Base-by-base conservation (phyloP, 2,797 vertebrate genomes). In the Lagocephalus sceleratus region DNA sequence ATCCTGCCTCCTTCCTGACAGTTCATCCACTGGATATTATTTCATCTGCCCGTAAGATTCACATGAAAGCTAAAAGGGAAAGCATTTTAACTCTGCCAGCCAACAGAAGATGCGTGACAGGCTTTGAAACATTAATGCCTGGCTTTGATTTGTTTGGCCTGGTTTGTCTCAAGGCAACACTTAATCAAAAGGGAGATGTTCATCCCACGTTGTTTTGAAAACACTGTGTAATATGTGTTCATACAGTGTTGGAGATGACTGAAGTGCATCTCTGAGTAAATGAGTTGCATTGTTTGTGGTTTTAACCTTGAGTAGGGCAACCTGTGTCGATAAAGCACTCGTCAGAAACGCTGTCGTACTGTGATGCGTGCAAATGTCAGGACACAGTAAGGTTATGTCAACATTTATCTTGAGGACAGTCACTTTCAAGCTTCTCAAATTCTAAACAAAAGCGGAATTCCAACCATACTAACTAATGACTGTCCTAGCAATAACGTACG, bases 1-100 rank as follows among this genome's bases (percentile, higher is more conserved):
- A 86, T 88, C 81, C 73, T 83, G 39, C 72, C 78, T 75, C 64
- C 61, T 65, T 81, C 72, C 69, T 81, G 85, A 83, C 79, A 76
- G 61, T 77, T 81, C 68, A 78, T 77, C 66, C 66, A 61, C 66
- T 80, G 69, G 58, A 79, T 78, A 84, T 63, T 54, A 80, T 77
- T 74, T 64, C 66, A 62, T 70, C 66, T 72, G 76, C 57, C 66
- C 78, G 56, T 71, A 67, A 71, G 76, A 83, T 83, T 83, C 66
- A 60, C 79, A 81, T 73, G 69, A 85, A 82, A 74, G 69, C 50
- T 53, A 71, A 76, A 73, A 71, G 63, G 56, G 25, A 63, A 76
- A 61, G 45, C 42, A 58, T 73, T 70, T 79, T 71, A 68, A n/a
- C 63, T 60, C 47, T 49, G 38, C 49, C 42, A 73, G 63, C 66